These are phyloP conservation scores for Microcaecilia unicolor DNA, from an alignment of 2,797 vertebrate species.

Conservation along the genomic window DNA sequence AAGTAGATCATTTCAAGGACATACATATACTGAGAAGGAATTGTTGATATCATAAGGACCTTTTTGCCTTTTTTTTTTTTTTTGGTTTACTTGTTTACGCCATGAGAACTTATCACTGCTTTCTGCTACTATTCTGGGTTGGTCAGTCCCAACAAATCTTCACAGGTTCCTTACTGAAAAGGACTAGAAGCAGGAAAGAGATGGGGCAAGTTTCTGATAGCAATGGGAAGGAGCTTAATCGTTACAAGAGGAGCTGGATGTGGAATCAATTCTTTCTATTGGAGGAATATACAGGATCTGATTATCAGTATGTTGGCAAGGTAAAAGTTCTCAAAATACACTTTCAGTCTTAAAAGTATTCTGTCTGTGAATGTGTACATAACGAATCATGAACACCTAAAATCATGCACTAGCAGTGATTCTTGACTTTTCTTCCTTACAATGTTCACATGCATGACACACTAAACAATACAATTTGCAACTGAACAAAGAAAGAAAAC, in stretches of 20 bases:
- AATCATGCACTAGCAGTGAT: too few relatives aligned
- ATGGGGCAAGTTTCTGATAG: conserved; percentile 52
- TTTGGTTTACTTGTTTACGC: too few relatives aligned
- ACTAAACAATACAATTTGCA: too few relatives aligned
- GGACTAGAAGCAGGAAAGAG: conserved; percentile 64
- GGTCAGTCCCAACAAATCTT: conserved; percentile 47
- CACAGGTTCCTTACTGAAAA: conserved; percentile 52
- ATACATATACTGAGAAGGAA: too few relatives aligned
- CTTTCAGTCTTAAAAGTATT: too few relatives aligned
- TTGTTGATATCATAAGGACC: neutral
- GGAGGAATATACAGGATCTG: conserved; percentile 86
- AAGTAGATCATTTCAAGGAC: conserved; percentile 19
- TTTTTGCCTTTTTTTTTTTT: neutral
- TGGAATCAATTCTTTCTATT: conserved; percentile 97
- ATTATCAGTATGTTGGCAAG: conserved; percentile 91
- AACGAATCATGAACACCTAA: too few relatives aligned
- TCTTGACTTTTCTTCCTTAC: too few relatives aligned
- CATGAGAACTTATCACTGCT: conserved; percentile 64
- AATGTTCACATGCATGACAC: too few relatives aligned
- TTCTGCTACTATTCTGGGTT: conserved; percentile 59
- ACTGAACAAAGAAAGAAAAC: too few relatives aligned
- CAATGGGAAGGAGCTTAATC: conserved; percentile 60
- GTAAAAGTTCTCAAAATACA: conserved; percentile 48
- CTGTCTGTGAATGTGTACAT: too few relatives aligned
- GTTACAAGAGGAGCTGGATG: conserved; percentile 93